Conservation (phyloP, 2,113 vertebrate genomes). For the Ariopsis seemanni region DNA sequence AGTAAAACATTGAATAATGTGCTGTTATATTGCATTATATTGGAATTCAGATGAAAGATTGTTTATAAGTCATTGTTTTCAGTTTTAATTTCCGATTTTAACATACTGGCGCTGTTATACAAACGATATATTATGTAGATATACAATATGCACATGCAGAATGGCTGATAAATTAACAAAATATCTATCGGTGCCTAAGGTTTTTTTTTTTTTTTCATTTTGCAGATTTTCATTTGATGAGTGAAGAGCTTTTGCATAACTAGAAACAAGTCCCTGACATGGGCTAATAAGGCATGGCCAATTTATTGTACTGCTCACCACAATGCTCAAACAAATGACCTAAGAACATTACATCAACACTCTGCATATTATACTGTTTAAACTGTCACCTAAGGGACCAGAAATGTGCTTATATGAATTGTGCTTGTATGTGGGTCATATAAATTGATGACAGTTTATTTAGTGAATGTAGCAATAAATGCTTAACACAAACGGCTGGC, state of each 20-base stretch:
- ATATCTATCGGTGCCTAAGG: neutral
- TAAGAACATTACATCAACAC: slow-evolving; percentile 18
- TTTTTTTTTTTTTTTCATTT: neutral
- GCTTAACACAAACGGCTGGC: neutral
- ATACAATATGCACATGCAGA: neutral
- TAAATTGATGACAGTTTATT: neutral
- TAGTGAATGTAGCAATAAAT: neutral
- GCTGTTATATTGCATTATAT: no score
- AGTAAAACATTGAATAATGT: no score
- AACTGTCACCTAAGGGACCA: neutral
- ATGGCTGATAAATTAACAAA: neutral
- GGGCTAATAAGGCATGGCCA: neutral
- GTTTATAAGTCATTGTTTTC: no score
- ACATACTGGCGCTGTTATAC: neutral
- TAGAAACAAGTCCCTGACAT: neutral
- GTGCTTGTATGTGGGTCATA: neutral
- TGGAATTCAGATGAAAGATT: no score
- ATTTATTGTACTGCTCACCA: slow-evolving; percentile 9
- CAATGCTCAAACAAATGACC: slow-evolving; percentile 32
- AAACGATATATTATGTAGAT: neutral
- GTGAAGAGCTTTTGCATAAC: neutral
- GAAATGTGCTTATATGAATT: neutral
- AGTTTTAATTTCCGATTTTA: no score
- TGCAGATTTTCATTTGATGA: neutral
- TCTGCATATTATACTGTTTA: neutral